Conservation (phyloP, 2,113 vertebrate species). For the Cisticola juncidis region DNA sequence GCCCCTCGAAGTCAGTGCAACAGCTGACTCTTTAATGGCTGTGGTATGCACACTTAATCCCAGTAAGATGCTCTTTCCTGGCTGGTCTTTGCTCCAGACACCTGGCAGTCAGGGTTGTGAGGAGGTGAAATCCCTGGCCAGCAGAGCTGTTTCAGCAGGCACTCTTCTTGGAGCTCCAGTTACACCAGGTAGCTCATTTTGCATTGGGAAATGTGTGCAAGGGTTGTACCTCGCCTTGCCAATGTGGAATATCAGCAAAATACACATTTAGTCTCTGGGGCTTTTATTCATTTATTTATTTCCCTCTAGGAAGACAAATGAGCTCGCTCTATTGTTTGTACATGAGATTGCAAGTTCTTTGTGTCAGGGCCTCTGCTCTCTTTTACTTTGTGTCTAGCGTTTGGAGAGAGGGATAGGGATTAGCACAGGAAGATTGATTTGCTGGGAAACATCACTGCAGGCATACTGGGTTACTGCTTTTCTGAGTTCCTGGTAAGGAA, state of each 20-base stretch:
- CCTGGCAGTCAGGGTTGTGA: slow-evolving; percentile 45
- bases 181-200: slow-evolving; percentile 28
- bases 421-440: slow-evolving; percentile 35
- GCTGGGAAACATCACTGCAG: background rate
- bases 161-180: background rate
- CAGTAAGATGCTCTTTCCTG: slow-evolving; percentile 54
- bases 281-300: slow-evolving; percentile 26
- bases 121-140: background rate
- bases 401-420: slow-evolving; percentile 6
- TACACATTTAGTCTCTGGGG: background rate
- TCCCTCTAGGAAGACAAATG: background rate
- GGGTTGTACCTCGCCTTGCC: background rate
- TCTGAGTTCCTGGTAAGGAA: background rate
- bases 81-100: slow-evolving; percentile 21
- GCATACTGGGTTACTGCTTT: background rate
- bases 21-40: slow-evolving; percentile 53
- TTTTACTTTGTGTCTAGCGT: background rate
- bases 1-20: background rate
- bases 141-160: background rate
- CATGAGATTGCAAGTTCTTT: slow-evolving; percentile 6
- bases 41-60: slow-evolving; percentile 57
- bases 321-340: background rate
- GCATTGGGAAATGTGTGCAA: background rate
- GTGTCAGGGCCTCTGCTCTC: background rate
- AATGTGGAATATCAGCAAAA: background rate